These are phyloP conservation scores for Lepidurus couesii DNA, from an alignment of 1,140 invertebrate genomes.

Conservation along the genomic window DNA sequence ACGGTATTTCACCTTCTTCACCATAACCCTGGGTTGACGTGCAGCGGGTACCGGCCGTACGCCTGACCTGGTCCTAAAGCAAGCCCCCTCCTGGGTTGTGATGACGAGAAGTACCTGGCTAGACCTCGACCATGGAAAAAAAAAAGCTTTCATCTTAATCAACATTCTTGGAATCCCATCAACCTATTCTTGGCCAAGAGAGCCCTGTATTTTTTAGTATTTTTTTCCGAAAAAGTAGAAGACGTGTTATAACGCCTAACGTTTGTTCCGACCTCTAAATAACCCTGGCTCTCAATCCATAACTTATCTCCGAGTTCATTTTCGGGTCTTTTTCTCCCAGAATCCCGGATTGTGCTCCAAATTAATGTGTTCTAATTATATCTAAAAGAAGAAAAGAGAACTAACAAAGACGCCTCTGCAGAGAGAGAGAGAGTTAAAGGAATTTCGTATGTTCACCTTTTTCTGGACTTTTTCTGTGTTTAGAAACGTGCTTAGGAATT, in stretches of 20 bases:
- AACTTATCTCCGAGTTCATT: too few relatives aligned
- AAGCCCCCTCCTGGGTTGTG: not conserved
- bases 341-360: too few relatives aligned
- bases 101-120: not conserved
- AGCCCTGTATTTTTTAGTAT: not conserved
- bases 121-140: not conserved
- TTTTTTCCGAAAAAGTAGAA: not conserved
- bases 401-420: not conserved
- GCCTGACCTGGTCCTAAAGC: not conserved
- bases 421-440: not conserved
- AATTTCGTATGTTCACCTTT: not conserved
- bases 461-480: not conserved
- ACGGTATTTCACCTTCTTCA: constrained; percentile 5
- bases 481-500: not conserved
- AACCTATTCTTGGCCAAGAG: not conserved
- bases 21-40: constrained; percentile 7
- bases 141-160: not conserved
- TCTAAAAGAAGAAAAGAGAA: too few relatives aligned
- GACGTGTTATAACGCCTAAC: not conserved
- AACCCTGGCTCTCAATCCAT: too few relatives aligned
- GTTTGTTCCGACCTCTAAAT: too few relatives aligned
- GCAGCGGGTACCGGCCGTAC: not conserved
- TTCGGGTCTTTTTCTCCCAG: too few relatives aligned
- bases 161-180: not conserved
- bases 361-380: too few relatives aligned